Evolutionary conservation across 2,113 vertebrate genomes (phyloP), one percentile per base, ranked within the genome.

Genomic region (Sinocyclocheilus anshuiensis): DNA sequence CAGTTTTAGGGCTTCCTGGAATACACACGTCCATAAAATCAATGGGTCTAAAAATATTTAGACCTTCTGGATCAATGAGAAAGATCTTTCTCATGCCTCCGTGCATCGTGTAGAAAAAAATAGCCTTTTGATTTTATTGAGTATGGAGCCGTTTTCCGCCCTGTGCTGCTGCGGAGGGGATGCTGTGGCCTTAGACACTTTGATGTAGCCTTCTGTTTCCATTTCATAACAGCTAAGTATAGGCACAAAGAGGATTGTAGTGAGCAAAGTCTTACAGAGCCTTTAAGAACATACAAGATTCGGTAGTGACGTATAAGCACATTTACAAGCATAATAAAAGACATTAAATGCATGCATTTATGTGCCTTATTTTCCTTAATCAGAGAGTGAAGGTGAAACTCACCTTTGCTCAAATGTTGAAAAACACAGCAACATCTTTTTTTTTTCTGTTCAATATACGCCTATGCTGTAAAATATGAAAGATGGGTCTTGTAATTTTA

Each of bases 41-140:
- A 72, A 95, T 93, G 86, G 83, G 90, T 93, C 94, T 95, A 94
- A 95, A 95, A 95, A 94, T 94, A 94, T 94, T 94, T 93, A 90
- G 91, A 91, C 92, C 90, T 72, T 89, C 86, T 80, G 84, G 91
- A 94, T 95, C 94, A 86, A 94, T 94, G 88, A 22, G 81, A 89
- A 91, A 91, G 92, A 93, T 93, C 92, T 90, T 93, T 91, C 89
- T 88, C 91, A 89, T 91, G 91, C 90, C 89, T 77, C 90, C 91
- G 84, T 57, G 71, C 74, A 57, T 90, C 91, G 84, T 57, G 71
- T 79, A 57, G 90, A 91, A 91, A 92, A 95, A 94, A 95, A 95
- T 93, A 94, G 94, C 90, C 85, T 91, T 91, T 88, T 92, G 92
- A 93, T 92, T 90, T 89, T 88, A 91, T 89, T 87, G 91, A 94